Percentiles rank a stretch among this genome's conserved stretches.
phyloP scores from a whole-genome alignment of 2,888 invertebrate species.

The Poecilobothrus nobilitatus region DNA sequence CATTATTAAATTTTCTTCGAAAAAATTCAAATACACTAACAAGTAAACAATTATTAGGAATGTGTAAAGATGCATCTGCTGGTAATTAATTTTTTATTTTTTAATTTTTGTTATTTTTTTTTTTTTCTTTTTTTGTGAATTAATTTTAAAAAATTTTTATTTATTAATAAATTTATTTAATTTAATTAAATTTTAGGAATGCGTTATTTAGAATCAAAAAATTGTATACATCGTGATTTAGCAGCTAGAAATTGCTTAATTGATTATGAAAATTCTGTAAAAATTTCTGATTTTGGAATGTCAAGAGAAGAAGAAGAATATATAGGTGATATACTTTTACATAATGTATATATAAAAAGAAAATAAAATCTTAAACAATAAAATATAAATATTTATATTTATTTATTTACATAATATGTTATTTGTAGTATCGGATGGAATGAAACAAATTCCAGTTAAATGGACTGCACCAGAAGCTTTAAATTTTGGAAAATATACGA shows the following conservation, averaged over 20 bases:
- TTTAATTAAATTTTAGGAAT: constrained; percentile 47
- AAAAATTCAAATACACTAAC: constrained; percentile 62
- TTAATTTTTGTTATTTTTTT: background rate
- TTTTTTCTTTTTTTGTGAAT: background rate
- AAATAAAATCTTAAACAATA: background rate
- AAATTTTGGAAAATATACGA: constrained; percentile 93
- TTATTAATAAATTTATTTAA: background rate
- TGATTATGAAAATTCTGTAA: constrained; percentile 77
- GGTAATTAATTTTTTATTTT: constrained; percentile 44
- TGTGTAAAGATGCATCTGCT: constrained; percentile 90
- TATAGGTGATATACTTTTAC: constrained; percentile 46
- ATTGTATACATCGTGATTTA: constrained; percentile 92
- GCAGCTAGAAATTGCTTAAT: constrained; percentile 81
- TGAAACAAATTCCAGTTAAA: constrained; percentile 97
- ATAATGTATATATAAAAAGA: too few relatives aligned
- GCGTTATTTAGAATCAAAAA: constrained; percentile 90
- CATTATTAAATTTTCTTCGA: constrained; percentile 77
- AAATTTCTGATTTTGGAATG: constrained; percentile 98
- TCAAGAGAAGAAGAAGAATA: constrained; percentile 95
- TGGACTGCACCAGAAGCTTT: constrained; percentile 97
- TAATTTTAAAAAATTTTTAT: background rate
- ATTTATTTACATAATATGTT: background rate
- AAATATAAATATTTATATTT: too few relatives aligned
- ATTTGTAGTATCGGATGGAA: constrained; percentile 75
- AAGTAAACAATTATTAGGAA: constrained; percentile 63